Evolutionary conservation across 2,888 invertebrate genomes (phyloP).

Genomic region (Aphrophora alni): DNA sequence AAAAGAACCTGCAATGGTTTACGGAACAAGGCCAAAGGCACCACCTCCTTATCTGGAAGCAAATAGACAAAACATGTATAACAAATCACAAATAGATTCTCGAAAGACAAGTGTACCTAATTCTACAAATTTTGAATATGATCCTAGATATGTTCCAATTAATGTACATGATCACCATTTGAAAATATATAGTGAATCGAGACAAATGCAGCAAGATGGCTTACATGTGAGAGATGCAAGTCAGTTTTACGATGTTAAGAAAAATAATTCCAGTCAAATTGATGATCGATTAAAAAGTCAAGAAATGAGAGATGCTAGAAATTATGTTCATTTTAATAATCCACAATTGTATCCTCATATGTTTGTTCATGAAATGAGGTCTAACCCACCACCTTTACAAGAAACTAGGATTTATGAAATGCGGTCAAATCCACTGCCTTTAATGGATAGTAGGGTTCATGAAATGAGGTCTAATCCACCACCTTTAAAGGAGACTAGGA

Average conservation of each 20-base stretch:
- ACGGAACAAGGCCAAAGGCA: slow-evolving; percentile 21
- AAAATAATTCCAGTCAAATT: background rate
- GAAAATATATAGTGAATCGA: background rate
- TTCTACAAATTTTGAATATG: background rate
- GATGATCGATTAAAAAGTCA: background rate
- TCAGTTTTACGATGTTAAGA: background rate
- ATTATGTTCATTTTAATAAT: slow-evolving; percentile 19
- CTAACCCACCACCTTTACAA: background rate
- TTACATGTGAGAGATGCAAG: background rate
- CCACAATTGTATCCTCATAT: background rate
- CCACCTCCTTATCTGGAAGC: slow-evolving; percentile 11
- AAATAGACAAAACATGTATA: background rate
- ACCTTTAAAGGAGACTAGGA: background rate
- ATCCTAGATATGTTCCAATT: background rate
- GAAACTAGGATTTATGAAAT: background rate
- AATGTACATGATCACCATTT: background rate
- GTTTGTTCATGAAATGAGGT: background rate
- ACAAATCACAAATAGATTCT: background rate
- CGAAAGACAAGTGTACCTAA: background rate
- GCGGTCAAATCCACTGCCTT: background rate
- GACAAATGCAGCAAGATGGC: background rate
- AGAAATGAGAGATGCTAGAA: background rate
- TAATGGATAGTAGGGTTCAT: background rate
- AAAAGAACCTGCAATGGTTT: slow-evolving; percentile 12
- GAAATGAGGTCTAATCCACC: background rate